These are phyloP conservation scores for Scolopax bukidnonensis DNA, from an alignment of 2,797 vertebrate genomes.

Conservation along the genomic window DNA sequence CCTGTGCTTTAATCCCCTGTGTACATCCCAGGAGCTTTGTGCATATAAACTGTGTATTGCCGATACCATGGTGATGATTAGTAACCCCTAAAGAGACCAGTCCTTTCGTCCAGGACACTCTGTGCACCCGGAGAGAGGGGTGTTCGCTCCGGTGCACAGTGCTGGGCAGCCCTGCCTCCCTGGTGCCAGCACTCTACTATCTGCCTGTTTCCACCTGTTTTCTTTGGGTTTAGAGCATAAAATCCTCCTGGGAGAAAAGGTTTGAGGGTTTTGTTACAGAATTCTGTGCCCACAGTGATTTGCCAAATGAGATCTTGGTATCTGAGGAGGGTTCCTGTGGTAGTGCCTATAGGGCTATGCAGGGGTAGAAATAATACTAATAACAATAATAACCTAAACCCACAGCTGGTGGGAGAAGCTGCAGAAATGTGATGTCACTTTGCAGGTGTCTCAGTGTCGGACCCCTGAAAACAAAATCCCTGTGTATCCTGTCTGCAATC, in stretches of 20 bases:
- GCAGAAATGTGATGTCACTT: slow-evolving; percentile 5
- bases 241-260: background rate
- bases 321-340: background rate
- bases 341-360: background rate
- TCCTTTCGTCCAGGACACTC: background rate
- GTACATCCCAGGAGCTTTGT: background rate
- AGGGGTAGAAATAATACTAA: background rate
- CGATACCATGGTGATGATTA: background rate
- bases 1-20: background rate
- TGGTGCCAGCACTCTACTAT: background rate
- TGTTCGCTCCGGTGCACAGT: background rate
- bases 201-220: background rate
- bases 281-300: background rate
- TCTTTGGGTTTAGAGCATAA: background rate
- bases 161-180: background rate
- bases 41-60: background rate
- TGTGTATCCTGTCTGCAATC: background rate
- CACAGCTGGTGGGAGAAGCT: background rate
- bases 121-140: accelerated
- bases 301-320: background rate
- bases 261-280: background rate
- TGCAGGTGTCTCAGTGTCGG: background rate
- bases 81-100: background rate
- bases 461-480: slow-evolving; percentile 7
- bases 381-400: background rate